Evolutionary conservation across 2,888 invertebrate genomes (phyloP).

Genomic region (Smittia aterrima): DNA sequence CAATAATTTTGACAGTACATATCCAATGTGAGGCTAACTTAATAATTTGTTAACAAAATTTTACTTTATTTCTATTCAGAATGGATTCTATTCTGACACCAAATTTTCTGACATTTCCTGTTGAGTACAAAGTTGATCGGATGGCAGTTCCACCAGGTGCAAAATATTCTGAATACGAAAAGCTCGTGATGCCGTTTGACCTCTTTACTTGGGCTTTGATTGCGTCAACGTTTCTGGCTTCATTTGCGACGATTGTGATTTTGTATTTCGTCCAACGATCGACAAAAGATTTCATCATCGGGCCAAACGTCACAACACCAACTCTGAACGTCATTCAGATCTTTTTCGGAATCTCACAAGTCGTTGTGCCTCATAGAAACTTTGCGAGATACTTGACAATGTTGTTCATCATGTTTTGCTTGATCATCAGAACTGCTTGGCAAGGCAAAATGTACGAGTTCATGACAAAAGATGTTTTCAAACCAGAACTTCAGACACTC

Average conservation of each 20-base stretch:
- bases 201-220: not conserved
- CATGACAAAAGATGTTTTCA: not conserved
- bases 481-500: not conserved
- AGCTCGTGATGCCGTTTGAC: not conserved
- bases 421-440: slow-evolving; percentile 9
- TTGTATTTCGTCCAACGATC: not conserved
- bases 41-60: no score
- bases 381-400: not conserved
- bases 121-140: no score
- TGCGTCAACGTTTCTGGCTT: not conserved
- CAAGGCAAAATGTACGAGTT: slow-evolving; percentile 12
- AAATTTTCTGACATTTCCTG: no score
- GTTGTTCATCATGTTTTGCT: not conserved
- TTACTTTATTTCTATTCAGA: no score
- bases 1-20: no score
- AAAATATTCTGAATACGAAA: not conserved
- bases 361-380: not conserved
- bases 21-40: no score
- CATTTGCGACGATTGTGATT: not conserved
- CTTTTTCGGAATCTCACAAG: not conserved
- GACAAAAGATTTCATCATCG: slow-evolving; percentile 7
- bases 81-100: no score
- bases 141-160: not conserved
- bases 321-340: not conserved
- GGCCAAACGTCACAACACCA: not conserved